Base-by-base conservation (phyloP, 1,140 invertebrate genomes). In the Diprion similis region DNA sequence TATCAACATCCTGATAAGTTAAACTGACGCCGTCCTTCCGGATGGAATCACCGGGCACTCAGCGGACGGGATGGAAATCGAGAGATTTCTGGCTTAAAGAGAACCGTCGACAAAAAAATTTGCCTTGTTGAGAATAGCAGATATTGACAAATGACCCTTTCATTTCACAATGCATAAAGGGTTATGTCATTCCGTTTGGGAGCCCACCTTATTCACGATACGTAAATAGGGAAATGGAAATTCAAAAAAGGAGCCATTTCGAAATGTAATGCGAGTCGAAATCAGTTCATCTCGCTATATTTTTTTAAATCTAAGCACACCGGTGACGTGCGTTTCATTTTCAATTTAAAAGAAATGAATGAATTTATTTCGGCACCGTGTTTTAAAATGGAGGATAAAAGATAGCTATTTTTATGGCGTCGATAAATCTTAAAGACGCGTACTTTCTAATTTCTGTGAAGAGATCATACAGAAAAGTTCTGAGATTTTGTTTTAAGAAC, bases 231-330 rank as follows among this genome's bases (percentile, higher is more conserved):
- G 66, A 68, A 37, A 37, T 37, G 24, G 24, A 37, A 37, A 37
- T 37, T 37, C 24, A 37, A 37, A 37, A 37, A 37, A 37, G 74
- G 67, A 10, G 71, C 74, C 4, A 71, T 79, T 71, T 67, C 72
- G 59, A n/a, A 72, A 48, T 77, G 78, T 72, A n/a, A 68, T n/a
- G 46, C 70, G 13, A 64, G 24, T 66, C 37, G 72, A 59, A 48
- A 11, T 45, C 66, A 75, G 48, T 75, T 75, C 48, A 73, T 81
- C 18, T 78, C 70, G 73, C 84, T 87, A 86, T 72, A 89, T 67
- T 77, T 72, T 66, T 64, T 77, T 3, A 64, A 66, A n/a, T 47
- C 46, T 64, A 77, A 59, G 9, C n/a, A 4, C 11, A 13, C 4
- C 11, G 51, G 51, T 59, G 51, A 59, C 9, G 9, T 15, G 51